Conservation (phyloP, 2,888 invertebrate genomes). For the Leptinotarsa juncta region DNA sequence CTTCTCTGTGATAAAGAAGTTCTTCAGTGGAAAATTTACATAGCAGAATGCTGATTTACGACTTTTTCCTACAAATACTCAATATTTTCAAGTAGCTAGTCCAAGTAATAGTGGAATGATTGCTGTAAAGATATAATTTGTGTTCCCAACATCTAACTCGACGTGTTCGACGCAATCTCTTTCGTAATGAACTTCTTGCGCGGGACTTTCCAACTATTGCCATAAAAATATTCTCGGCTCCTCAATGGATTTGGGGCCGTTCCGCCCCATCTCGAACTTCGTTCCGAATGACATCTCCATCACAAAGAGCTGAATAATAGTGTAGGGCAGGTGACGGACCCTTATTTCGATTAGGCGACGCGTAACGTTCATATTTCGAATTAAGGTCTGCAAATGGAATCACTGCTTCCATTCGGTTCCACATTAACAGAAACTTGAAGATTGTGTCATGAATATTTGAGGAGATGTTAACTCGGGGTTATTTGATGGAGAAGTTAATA, state of each 20-base stretch:
- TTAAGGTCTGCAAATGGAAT: constrained; percentile 24
- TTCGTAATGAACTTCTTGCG: too few species aligned
- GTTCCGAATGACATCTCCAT: constrained; percentile 12
- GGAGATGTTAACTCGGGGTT: background rate
- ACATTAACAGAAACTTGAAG: constrained; percentile 3
- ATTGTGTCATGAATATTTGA: background rate
- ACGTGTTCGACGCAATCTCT: too few species aligned
- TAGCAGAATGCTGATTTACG: too few species aligned
- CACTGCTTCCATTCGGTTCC: constrained; percentile 20
- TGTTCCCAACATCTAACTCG: too few species aligned
- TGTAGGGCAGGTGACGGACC: constrained; percentile 21
- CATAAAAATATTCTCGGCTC: background rate
- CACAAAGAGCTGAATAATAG: constrained; percentile 17
- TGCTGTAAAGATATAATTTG: too few species aligned
- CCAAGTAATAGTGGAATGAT: too few species aligned
- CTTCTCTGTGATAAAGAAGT: too few species aligned
- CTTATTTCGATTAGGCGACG: constrained; percentile 20
- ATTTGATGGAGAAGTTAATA: too few species aligned
- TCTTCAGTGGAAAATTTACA: too few species aligned
- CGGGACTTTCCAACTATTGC: too few species aligned
- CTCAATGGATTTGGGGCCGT: background rate
- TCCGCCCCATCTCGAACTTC: background rate
- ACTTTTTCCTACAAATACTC: too few species aligned
- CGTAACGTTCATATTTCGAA: constrained; percentile 25
- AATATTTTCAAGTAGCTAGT: too few species aligned